Percentiles rank a stretch among this genome's conserved stretches.
Conservation (phyloP, 2,113 vertebrate genomes). For the Burhinus bistriatus region DNA sequence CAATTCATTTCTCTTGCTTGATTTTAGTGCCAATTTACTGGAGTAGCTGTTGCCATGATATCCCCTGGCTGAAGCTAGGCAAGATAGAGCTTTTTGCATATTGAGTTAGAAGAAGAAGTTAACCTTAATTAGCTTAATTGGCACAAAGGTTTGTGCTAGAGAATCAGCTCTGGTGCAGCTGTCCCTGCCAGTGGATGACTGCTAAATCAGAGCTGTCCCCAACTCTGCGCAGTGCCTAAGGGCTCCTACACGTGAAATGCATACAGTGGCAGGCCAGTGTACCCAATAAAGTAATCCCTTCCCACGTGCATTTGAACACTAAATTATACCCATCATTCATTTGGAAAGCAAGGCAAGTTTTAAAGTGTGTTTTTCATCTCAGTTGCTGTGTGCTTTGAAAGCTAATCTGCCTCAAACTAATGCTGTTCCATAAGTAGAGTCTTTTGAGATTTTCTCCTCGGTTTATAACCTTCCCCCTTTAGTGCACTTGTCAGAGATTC, state of each 20-base stretch:
- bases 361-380: not conserved
- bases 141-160: not conserved
- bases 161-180: not conserved
- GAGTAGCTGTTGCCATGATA: not conserved
- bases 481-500: not conserved
- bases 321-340: constrained; percentile 19
- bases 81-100: not conserved
- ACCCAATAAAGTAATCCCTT: not conserved
- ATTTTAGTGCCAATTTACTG: not conserved
- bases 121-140: not conserved
- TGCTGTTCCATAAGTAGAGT: not conserved
- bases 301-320: not conserved
- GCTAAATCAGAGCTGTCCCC: not conserved
- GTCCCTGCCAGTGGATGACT: not conserved
- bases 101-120: not conserved
- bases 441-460: not conserved
- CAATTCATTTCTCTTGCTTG: not conserved
- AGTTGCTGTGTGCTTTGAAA: not conserved
- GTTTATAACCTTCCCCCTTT: not conserved
- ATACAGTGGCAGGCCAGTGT: not conserved
- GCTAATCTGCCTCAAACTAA: not conserved
- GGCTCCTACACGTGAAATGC: not conserved
- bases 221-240: not conserved
- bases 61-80: not conserved
- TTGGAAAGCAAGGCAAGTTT: not conserved